A percentile compares a stretch with the other conserved stretches of the same genome.
Evolutionary conservation across 1,140 invertebrate species (phyloP).

Genomic region (Drosophila fuyamai): DNA sequence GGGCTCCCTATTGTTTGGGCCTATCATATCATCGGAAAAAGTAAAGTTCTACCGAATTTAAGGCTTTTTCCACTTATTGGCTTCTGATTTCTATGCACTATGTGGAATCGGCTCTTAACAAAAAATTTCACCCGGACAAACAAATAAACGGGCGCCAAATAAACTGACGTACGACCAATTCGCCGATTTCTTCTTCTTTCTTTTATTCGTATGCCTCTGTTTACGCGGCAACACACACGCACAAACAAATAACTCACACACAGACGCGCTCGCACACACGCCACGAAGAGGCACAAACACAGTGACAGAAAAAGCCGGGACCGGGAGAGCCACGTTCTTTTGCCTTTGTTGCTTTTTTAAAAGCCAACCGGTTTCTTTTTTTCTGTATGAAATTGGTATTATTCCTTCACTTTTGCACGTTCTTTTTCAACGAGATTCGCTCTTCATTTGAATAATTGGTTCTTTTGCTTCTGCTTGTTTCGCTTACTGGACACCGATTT

Average conservation of each 20-base stretch:
- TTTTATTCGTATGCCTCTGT: conserved; percentile 33
- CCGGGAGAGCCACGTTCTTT: conserved; percentile 59
- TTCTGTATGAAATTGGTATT: conserved; percentile 19
- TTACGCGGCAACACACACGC: conserved; percentile 54
- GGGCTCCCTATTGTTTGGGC: conserved; percentile 22
- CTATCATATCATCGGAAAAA: conserved; percentile 48
- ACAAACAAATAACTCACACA: conserved; percentile 38
- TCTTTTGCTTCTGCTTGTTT: conserved; percentile 11
- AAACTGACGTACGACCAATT: conserved; percentile 42
- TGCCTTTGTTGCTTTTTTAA: conserved; percentile 39
- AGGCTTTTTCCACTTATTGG: neutral
- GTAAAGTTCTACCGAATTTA: conserved; percentile 4
- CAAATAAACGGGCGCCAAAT: conserved; percentile 78
- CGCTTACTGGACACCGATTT: conserved; percentile 28
- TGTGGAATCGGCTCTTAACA: conserved; percentile 2
- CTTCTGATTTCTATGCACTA: conserved; percentile 9
- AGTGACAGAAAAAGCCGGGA: conserved; percentile 63
- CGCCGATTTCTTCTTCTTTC: conserved; percentile 47
- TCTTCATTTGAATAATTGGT: conserved; percentile 41
- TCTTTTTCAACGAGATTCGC: conserved; percentile 20
- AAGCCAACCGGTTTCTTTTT: conserved; percentile 56
- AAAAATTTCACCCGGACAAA: conserved; percentile 62
- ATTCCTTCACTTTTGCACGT: conserved; percentile 26
- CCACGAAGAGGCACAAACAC: conserved; percentile 34
- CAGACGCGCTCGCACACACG: conserved; percentile 30